Evolutionary conservation across 2,113 vertebrate species (phyloP).

Genomic region (Prochilodus magdalenae): DNA sequence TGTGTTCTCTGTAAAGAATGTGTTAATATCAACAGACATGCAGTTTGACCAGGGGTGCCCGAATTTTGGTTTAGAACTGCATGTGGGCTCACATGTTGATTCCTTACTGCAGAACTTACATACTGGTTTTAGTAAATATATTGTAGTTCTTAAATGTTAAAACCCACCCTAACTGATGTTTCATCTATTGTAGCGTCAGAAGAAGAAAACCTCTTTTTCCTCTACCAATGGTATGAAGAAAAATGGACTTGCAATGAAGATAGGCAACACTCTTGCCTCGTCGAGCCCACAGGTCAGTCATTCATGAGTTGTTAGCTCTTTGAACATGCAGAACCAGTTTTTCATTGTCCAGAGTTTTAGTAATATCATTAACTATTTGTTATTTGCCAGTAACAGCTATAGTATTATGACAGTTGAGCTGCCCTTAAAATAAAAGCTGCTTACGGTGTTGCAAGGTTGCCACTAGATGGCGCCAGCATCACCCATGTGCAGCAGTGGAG

Average conservation of each 20-base stretch:
- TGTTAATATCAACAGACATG: too few species aligned
- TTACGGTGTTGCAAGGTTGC: conserved; percentile 29
- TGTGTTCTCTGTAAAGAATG: too few species aligned
- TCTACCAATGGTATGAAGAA: conserved; percentile 62
- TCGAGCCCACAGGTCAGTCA: conserved; percentile 54
- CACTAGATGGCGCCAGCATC: conserved; percentile 81
- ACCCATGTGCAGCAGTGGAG: conserved; percentile 47
- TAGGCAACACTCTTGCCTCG: neutral
- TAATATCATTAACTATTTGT: neutral
- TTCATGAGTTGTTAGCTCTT: neutral
- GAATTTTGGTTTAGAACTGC: too few species aligned
- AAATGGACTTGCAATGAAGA: conserved; percentile 54
- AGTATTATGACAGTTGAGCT: neutral
- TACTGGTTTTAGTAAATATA: too few species aligned
- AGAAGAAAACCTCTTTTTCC: conserved; percentile 61
- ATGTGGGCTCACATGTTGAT: too few species aligned
- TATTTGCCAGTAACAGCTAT: neutral
- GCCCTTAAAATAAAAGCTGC: neutral
- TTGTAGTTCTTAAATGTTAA: neutral
- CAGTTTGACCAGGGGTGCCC: too few species aligned
- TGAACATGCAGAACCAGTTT: neutral
- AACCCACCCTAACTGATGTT: neutral
- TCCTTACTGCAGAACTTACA: too few species aligned
- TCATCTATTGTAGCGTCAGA: conserved; percentile 51
- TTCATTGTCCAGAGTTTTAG: too few species aligned